Evolutionary conservation across 2,888 invertebrate genomes (phyloP).

Genomic region (Tenthredo notha): DNA sequence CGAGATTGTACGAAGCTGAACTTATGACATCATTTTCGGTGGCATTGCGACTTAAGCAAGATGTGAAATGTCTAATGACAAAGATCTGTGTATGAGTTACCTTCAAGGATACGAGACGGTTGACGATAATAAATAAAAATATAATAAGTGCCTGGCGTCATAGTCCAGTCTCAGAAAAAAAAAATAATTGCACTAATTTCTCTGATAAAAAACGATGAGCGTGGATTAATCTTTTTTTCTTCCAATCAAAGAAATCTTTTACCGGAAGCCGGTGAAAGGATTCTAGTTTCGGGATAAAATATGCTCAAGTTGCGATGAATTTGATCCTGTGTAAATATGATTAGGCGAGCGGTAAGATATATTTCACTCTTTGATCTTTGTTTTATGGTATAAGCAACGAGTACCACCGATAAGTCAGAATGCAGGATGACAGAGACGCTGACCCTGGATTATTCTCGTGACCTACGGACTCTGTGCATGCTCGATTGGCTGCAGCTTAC

Average conservation of each 20-base stretch:
- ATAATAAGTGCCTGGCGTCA: neutral
- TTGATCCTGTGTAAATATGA: neutral
- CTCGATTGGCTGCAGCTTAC: conserved; percentile 36
- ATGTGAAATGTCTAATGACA: neutral
- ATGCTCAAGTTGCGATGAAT: neutral
- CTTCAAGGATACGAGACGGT: neutral
- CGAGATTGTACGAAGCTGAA: neutral
- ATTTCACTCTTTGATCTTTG: conserved; percentile 51
- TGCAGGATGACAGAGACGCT: conserved; percentile 40
- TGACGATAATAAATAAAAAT: neutral
- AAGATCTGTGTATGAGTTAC: neutral
- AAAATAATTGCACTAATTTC: no score
- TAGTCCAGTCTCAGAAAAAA: neutral
- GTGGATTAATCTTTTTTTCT: no score
- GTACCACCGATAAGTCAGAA: conserved; percentile 37
- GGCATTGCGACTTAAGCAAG: no score
- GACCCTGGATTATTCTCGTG: conserved; percentile 52
- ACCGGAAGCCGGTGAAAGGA: neutral
- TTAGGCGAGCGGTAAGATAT: conserved; percentile 40
- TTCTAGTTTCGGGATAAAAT: neutral
- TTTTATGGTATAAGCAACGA: conserved; percentile 17
- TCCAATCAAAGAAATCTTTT: no score
- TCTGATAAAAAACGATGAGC: no score
- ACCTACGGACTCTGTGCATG: conserved; percentile 44
- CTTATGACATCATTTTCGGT: neutral